Conservation (phyloP, 2,888 invertebrate genomes). For the Pollenia amentaria region DNA sequence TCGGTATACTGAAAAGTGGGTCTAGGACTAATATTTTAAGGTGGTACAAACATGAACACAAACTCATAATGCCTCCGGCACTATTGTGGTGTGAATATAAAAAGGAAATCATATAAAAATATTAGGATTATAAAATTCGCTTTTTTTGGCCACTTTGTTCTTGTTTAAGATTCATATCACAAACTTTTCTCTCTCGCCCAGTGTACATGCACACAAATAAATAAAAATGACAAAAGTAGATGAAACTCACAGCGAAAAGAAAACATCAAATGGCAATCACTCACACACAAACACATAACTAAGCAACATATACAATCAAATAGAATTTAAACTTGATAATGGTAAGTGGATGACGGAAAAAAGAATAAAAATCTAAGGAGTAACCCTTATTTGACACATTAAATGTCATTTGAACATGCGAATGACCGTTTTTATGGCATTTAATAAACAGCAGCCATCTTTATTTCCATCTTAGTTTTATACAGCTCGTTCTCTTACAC, state of each 20-base stretch:
- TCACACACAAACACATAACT: conserved; percentile 62
- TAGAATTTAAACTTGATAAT: conserved; percentile 76
- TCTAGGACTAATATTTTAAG: no score
- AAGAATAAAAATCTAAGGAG: conserved; percentile 59
- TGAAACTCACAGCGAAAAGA: conserved; percentile 21
- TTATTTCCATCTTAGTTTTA: conserved; percentile 62
- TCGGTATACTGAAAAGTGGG: no score
- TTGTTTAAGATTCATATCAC: neutral
- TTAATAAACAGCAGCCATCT: conserved; percentile 69
- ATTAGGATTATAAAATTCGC: no score
- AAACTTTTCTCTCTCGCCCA: neutral
- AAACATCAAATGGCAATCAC: conserved; percentile 60
- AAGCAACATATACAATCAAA: conserved; percentile 62
- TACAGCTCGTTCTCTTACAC: neutral
- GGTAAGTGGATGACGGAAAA: conserved; percentile 60
- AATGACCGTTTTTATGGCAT: conserved; percentile 81
- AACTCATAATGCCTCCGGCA: no score
- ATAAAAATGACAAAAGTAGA: conserved; percentile 53
- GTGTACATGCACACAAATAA: conserved; percentile 32
- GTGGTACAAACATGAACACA: no score
- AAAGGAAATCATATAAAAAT: no score
- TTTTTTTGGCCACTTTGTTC: no score
- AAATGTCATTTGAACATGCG: conserved; percentile 82
- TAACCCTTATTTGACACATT: conserved; percentile 82
- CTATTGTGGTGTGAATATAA: no score